Conservation (phyloP, 2,797 vertebrate genomes). For the Zonotrichia albicollis region DNA sequence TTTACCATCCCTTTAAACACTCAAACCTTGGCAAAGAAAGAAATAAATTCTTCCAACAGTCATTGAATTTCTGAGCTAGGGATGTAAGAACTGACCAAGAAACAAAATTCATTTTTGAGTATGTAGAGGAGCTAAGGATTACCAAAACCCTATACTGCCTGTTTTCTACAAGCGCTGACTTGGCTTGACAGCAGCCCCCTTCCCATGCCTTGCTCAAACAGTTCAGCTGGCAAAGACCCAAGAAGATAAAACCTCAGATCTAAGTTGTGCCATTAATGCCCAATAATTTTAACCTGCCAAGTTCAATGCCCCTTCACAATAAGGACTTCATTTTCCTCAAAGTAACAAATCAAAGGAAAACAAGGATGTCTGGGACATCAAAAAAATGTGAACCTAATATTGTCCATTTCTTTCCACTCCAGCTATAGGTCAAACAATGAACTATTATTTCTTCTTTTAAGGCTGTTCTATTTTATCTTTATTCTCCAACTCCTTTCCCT, state of each 20-base stretch:
- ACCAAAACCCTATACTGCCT: background rate
- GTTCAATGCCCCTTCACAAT: background rate
- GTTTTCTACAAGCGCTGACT: background rate
- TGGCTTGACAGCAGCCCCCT: background rate
- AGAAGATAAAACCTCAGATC: background rate
- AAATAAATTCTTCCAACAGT: background rate
- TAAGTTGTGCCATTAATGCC: background rate
- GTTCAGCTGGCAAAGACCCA: background rate
- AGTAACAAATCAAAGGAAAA: background rate
- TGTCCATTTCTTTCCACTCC: background rate
- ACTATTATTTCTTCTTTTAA: background rate
- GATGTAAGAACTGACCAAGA: background rate
- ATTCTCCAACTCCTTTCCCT: background rate
- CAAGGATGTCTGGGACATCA: background rate
- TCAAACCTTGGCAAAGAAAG: background rate
- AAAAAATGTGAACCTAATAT: background rate
- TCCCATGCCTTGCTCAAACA: background rate
- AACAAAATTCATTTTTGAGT: background rate
- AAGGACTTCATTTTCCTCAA: background rate
- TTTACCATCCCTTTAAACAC: background rate
- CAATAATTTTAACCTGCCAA: background rate
- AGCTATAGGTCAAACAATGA: background rate
- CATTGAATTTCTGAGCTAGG: background rate
- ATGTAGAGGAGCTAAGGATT: background rate
- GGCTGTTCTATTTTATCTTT: background rate